Percentiles rank a stretch among this genome's conserved stretches.
Evolutionary conservation across 2,888 invertebrate genomes (phyloP).

Genomic region (Dilophus febrilis): DNA sequence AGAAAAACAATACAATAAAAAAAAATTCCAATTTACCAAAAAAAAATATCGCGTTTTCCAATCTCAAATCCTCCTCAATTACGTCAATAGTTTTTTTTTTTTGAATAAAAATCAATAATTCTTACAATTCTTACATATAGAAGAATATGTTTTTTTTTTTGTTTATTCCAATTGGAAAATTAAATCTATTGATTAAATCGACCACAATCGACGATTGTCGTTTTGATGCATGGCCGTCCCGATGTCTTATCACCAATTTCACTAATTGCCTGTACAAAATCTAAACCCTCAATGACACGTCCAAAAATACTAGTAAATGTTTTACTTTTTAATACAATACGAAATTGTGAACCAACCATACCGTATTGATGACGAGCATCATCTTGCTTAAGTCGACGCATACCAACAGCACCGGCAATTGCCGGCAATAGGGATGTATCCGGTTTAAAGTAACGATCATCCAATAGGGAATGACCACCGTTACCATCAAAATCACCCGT

Average conservation of each 20-base stretch:
- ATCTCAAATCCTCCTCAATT: no score
- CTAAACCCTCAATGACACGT: slow-evolving; percentile 61
- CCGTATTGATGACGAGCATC: slow-evolving; percentile 65
- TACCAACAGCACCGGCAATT: slow-evolving; percentile 60
- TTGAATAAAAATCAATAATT: no score
- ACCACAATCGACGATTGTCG: slow-evolving; percentile 58
- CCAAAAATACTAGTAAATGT: slow-evolving; percentile 71
- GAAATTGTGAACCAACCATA: slow-evolving; percentile 72
- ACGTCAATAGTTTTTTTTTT: no score
- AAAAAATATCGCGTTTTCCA: no score
- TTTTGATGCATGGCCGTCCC: slow-evolving; percentile 58
- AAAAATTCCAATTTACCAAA: no score
- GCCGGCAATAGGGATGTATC: slow-evolving; percentile 64
- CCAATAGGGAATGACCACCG: slow-evolving; percentile 59
- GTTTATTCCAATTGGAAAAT: no score
- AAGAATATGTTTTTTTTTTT: no score
- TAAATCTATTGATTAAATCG: slow-evolving; percentile 43
- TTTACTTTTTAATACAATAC: slow-evolving; percentile 65
- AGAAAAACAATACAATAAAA: no score
- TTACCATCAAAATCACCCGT: slow-evolving; percentile 70
- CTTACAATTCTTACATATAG: no score
- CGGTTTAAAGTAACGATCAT: slow-evolving; percentile 62
- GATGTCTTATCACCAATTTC: slow-evolving; percentile 53
- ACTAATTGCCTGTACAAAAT: slow-evolving; percentile 60
- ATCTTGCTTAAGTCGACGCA: slow-evolving; percentile 63